Base-by-base conservation (phyloP, 2,888 invertebrate species). In the Disparrhopalites patrizii region DNA sequence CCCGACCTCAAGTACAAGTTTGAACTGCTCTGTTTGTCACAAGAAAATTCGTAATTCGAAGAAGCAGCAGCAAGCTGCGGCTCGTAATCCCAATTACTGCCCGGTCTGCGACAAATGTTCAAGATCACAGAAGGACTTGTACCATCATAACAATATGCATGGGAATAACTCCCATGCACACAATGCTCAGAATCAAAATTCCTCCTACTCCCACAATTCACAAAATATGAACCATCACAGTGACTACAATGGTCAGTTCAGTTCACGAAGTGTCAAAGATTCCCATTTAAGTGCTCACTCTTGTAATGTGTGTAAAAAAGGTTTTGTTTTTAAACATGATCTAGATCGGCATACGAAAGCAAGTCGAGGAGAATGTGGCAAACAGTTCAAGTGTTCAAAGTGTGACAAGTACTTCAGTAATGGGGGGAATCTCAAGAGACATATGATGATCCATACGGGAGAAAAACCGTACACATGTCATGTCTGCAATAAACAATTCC, bases 301-400 rank as follows among this genome's bases (percentile, higher is more conserved):
- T 4, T 64, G 64, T 50, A 64, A 64, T 57, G 47, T 57, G 50
- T 64, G 64, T 56, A 56, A 51, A 36, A 56, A 56, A 38, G 57
- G 64, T 47, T 64, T 64, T 57, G 50, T 47, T 50, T 64, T 64
- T 47, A 56, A 64, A 56, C 57, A 56, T 55, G 64, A 64, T 50
- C 23, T 64, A 27, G 64, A 64, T 57, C 30, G 64, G 18, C 64
- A 64, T 30, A 15, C 56, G n/a, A 64, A 64, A 36, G 64, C 64
- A n/a, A 64, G 64, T 50, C 30, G 57, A n/a, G 64, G 64, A 15
- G 64, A 64, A 7, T 64, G 64, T 57, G 64, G 64, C 5, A 64
- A 64, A 36, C 64, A 64, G 28, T 64, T 64, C 36, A 57, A 47
- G 31, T 55, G 55, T 43, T 28, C 55, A 15, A 56, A 56, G 18